phyloP scores from a whole-genome alignment of 2,888 invertebrate genomes.

The Oscheius onirici region DNA sequence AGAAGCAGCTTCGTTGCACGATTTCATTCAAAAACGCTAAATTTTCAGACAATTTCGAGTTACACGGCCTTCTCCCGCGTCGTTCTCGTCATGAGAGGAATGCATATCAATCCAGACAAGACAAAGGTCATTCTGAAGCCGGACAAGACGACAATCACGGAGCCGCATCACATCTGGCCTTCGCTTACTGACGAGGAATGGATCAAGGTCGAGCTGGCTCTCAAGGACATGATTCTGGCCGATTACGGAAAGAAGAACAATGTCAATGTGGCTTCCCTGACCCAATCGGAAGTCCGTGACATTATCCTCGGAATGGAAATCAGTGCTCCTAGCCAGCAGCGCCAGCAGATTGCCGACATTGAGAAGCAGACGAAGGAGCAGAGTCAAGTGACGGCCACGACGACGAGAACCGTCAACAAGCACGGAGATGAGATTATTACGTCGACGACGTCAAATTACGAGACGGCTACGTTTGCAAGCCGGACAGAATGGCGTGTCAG shows the following conservation, averaged over 20 bases:
- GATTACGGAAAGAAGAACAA: constrained; percentile 99
- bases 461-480: constrained; percentile 95
- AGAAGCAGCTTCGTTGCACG: too few species aligned
- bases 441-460: constrained; percentile 97
- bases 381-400: constrained; percentile 87
- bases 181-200: constrained; percentile 96
- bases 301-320: constrained; percentile 99
- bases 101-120: constrained; percentile 98
- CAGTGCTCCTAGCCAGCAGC: constrained; percentile 96
- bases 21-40: background rate
- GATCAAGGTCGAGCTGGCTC: constrained; percentile 96
- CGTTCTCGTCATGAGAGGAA: constrained; percentile 91
- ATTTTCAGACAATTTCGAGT: constrained; percentile 85
- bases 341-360: constrained; percentile 99
- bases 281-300: constrained; percentile 96
- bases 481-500: constrained; percentile 96
- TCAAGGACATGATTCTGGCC: constrained; percentile 96
- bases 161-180: constrained; percentile 99
- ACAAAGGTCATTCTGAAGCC: constrained; percentile 98
- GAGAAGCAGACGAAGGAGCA: constrained; percentile 99
- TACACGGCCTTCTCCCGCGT: constrained; percentile 98
- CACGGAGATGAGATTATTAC: constrained; percentile 99
- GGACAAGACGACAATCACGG: constrained; percentile 97
- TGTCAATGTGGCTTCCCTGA: constrained; percentile 97
- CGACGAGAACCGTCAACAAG: constrained; percentile 97